Evolutionary conservation across 2,113 vertebrate species (phyloP), one percentile per base, ranked within the genome.

Genomic region (Myodes glareolus): DNA sequence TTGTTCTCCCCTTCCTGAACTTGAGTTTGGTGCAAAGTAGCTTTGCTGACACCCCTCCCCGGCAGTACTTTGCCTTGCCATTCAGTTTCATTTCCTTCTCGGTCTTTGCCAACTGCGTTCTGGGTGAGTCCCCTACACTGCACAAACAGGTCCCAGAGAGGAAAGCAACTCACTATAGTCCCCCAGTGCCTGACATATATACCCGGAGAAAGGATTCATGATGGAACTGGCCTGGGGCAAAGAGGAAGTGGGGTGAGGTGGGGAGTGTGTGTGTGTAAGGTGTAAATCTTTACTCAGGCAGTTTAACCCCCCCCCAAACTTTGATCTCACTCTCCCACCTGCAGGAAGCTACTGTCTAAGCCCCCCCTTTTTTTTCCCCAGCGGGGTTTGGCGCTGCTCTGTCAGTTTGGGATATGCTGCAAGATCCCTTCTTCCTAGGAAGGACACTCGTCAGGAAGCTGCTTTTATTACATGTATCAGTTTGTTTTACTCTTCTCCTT

Each of bases 51-150:
- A 12, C 4, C 2, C 36, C 14, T 8, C 2, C 88, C 75, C 17
- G 19, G 31, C 5, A 7, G 4, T 25, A 31, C 55, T 67, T 89
- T 23, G 29, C 29, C 42, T 80, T 42, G 9, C 16, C 82, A 33
- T n/a, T n/a, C 23, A 2, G 65, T 81, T 92, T 97, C 77, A 23
- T 55, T 96, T 97, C 85, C 88, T 88, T 76, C 33, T 88, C 55
- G n/a, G 42, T 75, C 72, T 91, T 27, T 29, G 52, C 92, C 42
- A 45, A 67, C n/a, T 87, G 78, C 89, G 45, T 96, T 92, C 90
- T 61, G 65, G 86, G 17, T 47, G 50, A 80, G 23, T 50, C 47
- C 33, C 23, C 45, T n/a, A 39, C 11, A 6, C 58, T 7, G n/a
- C 50, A 67, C 3, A 23, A n/a, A n/a, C 33, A 78, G 76, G 58